phyloP scores from a whole-genome alignment of 2,888 invertebrate species.

The Lasius platythorax region DNA sequence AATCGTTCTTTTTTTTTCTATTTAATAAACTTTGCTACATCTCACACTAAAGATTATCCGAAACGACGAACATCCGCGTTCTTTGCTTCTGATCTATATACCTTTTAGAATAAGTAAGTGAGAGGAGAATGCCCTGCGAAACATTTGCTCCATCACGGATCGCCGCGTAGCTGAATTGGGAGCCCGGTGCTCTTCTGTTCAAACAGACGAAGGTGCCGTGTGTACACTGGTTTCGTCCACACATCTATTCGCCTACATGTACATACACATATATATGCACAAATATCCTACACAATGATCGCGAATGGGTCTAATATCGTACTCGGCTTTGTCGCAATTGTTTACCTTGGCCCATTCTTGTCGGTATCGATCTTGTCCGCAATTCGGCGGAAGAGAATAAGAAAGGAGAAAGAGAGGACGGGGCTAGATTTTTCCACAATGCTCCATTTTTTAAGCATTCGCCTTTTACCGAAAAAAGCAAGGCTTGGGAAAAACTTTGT shows the following conservation, averaged over 20 bases:
- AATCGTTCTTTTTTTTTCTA: not conserved
- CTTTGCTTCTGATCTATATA: not conserved
- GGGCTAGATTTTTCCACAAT: constrained; percentile 11
- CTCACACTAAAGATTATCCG: not conserved
- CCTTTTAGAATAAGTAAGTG: constrained; percentile 22
- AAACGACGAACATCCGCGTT: not conserved
- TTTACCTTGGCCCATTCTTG: constrained; percentile 75
- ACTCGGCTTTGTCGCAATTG: constrained; percentile 80
- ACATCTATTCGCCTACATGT: constrained; percentile 34
- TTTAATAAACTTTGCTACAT: not conserved
- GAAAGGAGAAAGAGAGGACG: not conserved
- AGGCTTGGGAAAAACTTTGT: not conserved
- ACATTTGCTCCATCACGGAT: constrained; percentile 71
- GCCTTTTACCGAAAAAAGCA: not conserved
- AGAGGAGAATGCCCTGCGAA: constrained; percentile 32
- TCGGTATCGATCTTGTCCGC: constrained; percentile 68
- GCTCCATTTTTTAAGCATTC: not conserved
- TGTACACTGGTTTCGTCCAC: constrained; percentile 78
- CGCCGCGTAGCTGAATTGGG: constrained; percentile 75
- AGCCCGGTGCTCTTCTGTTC: constrained; percentile 76
- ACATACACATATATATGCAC: constrained; percentile 1
- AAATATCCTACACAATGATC: constrained; percentile 53
- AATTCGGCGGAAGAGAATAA: constrained; percentile 25
- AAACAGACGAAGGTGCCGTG: constrained; percentile 80
- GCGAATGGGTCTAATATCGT: constrained; percentile 79